phyloP scores from a whole-genome alignment of 2,888 invertebrate genomes.

The Sinodicranocentrus sp. region DNA sequence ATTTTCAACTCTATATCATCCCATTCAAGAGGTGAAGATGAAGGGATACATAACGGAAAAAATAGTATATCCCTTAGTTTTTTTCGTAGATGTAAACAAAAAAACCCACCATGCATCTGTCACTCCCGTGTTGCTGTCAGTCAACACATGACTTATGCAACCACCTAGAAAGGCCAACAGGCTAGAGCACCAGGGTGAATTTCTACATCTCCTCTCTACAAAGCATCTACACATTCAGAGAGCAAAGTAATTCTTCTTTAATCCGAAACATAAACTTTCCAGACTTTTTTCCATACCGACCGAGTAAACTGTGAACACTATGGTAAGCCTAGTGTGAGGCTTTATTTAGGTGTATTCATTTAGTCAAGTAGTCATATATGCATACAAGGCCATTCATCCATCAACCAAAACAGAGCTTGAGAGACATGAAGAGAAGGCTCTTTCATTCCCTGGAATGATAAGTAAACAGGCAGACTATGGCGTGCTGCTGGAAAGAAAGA shows the following conservation, averaged over 20 bases:
- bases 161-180: conserved; percentile 29
- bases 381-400: conserved; percentile 30
- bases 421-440: conserved; percentile 1
- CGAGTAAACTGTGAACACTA: background rate
- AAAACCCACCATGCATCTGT: conserved; percentile 16
- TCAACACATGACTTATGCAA: conserved; percentile 30
- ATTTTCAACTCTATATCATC: background rate
- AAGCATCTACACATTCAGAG: conserved; percentile 39
- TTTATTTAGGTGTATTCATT: background rate
- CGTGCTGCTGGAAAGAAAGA: conserved; percentile 24
- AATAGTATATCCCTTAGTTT: background rate
- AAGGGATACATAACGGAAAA: background rate
- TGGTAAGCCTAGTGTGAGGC: background rate
- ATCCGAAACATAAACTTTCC: conserved; percentile 64
- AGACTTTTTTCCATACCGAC: conserved; percentile 26
- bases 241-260: conserved; percentile 57
- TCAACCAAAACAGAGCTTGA: conserved; percentile 39
- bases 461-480: conserved; percentile 25
- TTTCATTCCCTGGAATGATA: conserved; percentile 39
- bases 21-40: background rate
- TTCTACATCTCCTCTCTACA: conserved; percentile 7
- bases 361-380: background rate
- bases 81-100: conserved; percentile 25
- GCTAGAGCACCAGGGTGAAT: conserved; percentile 3
- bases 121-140: conserved; percentile 5